phyloP scores from a whole-genome alignment of 1,140 invertebrate genomes.

The Pogonognathellus flavescens region DNA sequence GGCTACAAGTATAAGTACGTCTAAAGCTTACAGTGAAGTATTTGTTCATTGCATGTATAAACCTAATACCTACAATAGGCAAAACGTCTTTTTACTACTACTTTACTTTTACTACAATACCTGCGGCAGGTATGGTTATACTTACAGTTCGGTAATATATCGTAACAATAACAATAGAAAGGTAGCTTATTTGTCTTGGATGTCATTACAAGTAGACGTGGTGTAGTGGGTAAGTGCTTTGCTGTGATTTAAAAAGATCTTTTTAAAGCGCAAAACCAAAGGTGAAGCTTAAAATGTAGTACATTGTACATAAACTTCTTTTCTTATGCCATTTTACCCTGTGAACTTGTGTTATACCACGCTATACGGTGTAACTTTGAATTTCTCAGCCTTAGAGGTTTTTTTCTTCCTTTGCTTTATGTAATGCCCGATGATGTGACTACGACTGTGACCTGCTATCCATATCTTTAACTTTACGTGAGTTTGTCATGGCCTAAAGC shows the following conservation, averaged over 20 bases:
- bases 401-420: neutral
- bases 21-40: neutral
- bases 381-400: neutral
- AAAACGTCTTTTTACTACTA: neutral
- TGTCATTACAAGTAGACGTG: too few species aligned
- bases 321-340: neutral
- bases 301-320: neutral
- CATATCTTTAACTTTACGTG: too few species aligned
- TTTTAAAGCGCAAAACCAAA: slow-evolving; percentile 29
- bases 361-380: neutral
- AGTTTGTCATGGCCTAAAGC: too few species aligned
- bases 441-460: too few species aligned
- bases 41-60: neutral
- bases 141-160: neutral
- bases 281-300: slow-evolving; percentile 15
- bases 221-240: too few species aligned
- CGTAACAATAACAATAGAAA: too few species aligned
- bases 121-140: too few species aligned
- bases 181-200: too few species aligned
- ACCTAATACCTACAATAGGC: neutral
- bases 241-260: slow-evolving; percentile 7
- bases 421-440: too few species aligned
- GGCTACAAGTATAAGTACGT: too few species aligned
- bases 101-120: too few species aligned
- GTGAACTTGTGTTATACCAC: neutral